Evolutionary conservation across 2,113 vertebrate species (phyloP).

Genomic region (Cyanoliseus patagonus): DNA sequence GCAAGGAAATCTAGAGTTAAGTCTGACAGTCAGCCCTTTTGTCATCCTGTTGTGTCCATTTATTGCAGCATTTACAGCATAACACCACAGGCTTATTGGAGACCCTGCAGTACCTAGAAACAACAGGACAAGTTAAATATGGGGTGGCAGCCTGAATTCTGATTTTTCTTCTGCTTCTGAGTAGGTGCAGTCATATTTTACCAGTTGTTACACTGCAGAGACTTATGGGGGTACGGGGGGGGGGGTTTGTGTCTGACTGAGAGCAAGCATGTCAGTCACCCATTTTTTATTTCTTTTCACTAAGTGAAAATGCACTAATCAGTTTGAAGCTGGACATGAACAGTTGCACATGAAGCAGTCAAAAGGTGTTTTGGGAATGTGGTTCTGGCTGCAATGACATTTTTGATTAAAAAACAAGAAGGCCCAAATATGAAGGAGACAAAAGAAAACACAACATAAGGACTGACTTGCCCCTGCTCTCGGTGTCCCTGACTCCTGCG

Average conservation of each 20-base stretch:
- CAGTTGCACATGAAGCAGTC: neutral
- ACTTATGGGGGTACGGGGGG: neutral
- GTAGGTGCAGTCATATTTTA: neutral
- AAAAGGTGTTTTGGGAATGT: constrained; percentile 15
- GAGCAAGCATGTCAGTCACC: neutral
- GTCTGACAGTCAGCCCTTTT: constrained; percentile 22
- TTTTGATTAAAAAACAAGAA: constrained; percentile 47
- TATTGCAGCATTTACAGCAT: constrained; percentile 22
- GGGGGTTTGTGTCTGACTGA: constrained; percentile 20
- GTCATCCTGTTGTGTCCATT: constrained; percentile 44
- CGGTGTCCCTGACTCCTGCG: neutral
- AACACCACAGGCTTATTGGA: constrained; percentile 15
- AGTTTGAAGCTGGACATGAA: constrained; percentile 21
- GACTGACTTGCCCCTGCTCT: neutral
- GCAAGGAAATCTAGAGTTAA: constrained; percentile 57
- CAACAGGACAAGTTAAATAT: constrained; percentile 22
- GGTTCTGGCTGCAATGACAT: neutral
- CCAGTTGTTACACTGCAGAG: neutral
- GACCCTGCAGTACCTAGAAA: constrained; percentile 24
- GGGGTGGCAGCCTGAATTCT: neutral
- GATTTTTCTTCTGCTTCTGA: neutral
- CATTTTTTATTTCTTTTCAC: constrained; percentile 25
- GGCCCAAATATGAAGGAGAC: neutral
- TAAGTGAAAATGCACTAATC: neutral
- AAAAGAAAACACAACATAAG: constrained; percentile 7